Evolutionary conservation across 2,888 invertebrate species (phyloP), one percentile per base, ranked within the genome.

Genomic region (Physocephala rufipes): DNA sequence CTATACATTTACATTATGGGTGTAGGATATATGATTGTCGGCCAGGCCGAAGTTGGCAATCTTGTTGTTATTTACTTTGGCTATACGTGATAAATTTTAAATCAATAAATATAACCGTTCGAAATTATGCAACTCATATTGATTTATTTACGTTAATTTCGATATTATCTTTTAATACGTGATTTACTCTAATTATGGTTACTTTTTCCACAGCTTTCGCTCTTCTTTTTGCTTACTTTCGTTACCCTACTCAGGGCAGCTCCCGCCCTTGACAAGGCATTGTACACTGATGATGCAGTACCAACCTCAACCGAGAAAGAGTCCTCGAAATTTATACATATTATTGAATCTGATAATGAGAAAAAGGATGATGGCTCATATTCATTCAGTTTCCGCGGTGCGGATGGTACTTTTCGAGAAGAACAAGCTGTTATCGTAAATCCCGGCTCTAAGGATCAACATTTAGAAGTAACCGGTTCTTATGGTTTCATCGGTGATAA

Each of bases 401-500:
- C 79, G 58, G 85, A 85, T 74, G 85, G 86, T 66, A 80, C 76
- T 3, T 79, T 77, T 49, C 82, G 85, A 0, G 79, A 81, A 61
- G 85, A 85, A 76, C 79, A 76, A 2, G 86, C 82, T 13, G 78
- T 81, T n/a, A 76, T 85, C 0, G 71, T 74, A 24, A 81, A 85
- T 70, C 67, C 78, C 1, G 85, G 85, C 71, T 76, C 77, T 1
- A 77, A 82, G 2, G 73, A 83, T 16, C 79, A 80, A 3, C 77
- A 76, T 43, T 75, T 86, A 26, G 82, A 80, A 72, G 78, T 86
- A 26, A 80, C 71, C 5, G 85, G 85, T 63, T 81, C 82, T 47
- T 85, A 85, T 74, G 81, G 82, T 24, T 85, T 83, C 73, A 77
- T 79, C 30, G 85, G 85, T 77, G 76, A 76, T 61, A 77, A 82